Base-by-base conservation (phyloP, 1,140 invertebrate genomes). In the Hermetia illucens region DNA sequence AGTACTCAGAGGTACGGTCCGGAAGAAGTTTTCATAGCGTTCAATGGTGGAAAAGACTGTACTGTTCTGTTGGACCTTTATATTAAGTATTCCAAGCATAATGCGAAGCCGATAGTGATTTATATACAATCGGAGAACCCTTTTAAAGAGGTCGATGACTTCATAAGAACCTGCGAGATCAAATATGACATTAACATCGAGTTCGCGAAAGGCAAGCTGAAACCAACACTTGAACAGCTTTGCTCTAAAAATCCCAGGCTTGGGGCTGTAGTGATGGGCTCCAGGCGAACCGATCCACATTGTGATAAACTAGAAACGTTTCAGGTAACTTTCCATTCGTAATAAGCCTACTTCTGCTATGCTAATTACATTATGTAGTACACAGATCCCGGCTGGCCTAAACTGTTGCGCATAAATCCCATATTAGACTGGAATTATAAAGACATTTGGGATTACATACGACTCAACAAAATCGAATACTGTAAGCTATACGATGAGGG, bases 11-110 rank as follows among this genome's bases (percentile, higher is more conserved):
- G 58, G 32, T 88, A 77, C 50, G 61, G 68, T 24, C 42, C 72
- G 16, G 69, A 82, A 43, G 76, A 89, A 60, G 58, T 90, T 31
- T 89, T 89, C 52, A 52, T 97, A 21, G 84, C 85, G 38, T 98
- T 96, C 52, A 97, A 97, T 63, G 93, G 94, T 19, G 94, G 94
- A 5, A 98, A 98, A 65, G 94, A 98, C 65, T 97, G 93, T 55
- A 94, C 89, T 2, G 86, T 81, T 1, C 64, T 95, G 13, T 63
- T 95, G 36, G 84, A 95, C 62, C 57, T 95, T 19, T 16, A 58
- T 13, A 32, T 47, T 15, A 32, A 33, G n/a, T 45, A 39, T 20
- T 45, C 37, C 9, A 33, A 42, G 22, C 48, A 52, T 29, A 27
- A 43, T 32, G 51, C 41, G 36, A 49, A 85, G n/a, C 71, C 74